Percentiles rank a stretch among this genome's conserved stretches.
These are phyloP conservation scores for Prionailurus bengalensis DNA, from an alignment of 2,113 vertebrate genomes.

Conservation along the genomic window DNA sequence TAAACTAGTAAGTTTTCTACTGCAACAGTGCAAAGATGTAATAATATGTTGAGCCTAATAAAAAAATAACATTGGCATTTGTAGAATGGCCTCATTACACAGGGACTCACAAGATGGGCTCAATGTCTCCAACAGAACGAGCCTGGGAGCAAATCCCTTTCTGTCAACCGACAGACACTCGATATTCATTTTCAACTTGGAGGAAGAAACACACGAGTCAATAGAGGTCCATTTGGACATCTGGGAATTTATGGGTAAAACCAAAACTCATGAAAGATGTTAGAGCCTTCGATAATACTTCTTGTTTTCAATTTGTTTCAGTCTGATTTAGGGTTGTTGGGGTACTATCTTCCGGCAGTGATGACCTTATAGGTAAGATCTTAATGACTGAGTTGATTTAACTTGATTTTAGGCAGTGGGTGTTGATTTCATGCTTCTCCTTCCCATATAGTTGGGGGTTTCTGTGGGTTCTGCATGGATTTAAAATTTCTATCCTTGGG, in stretches of 20 bases:
- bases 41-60: neutral
- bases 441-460: neutral
- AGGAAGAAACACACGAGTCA: neutral
- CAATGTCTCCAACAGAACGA: neutral
- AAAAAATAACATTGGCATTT: conserved; percentile 35
- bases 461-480: neutral
- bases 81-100: neutral
- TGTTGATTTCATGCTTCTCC: neutral
- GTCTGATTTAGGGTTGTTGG: neutral
- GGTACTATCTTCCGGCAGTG: neutral
- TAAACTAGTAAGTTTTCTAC: neutral
- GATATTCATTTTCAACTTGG: neutral
- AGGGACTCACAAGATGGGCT: neutral
- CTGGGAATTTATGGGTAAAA: neutral
- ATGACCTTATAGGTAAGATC: neutral
- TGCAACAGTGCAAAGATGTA: neutral
- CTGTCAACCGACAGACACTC: neutral
- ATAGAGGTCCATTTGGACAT: neutral
- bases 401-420: neutral
- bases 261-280: neutral
- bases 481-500: neutral
- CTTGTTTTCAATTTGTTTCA: conserved; percentile 3
- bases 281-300: neutral
- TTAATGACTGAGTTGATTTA: neutral
- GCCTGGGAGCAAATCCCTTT: neutral